Conservation (phyloP, 2,888 invertebrate genomes). For the Lithophane semibrunnea region DNA sequence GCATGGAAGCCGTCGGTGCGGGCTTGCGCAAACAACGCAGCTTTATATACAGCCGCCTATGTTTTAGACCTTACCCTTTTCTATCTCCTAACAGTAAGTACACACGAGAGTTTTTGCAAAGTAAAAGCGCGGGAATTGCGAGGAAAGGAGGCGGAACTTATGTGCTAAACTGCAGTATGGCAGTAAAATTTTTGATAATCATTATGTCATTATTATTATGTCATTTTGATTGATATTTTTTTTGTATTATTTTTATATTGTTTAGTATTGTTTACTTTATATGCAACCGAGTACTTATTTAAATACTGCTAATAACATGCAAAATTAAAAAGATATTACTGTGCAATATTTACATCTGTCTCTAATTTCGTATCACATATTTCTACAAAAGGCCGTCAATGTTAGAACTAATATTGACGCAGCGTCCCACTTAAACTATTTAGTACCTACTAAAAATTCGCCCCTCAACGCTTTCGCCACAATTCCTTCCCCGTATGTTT, state of each 20-base stretch:
- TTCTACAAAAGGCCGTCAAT: not conserved
- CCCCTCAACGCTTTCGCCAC: not conserved
- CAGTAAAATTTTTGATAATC: not conserved
- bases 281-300: not conserved
- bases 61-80: not conserved
- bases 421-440: not conserved
- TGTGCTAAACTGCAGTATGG: not conserved
- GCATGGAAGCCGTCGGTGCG: no score
- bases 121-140: no score
- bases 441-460: not conserved
- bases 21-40: no score
- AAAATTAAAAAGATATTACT: not conserved
- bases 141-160: not conserved
- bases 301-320: not conserved
- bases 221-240: not conserved
- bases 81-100: not conserved
- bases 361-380: not conserved
- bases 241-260: not conserved
- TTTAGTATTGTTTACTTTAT: not conserved
- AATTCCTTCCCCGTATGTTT: slow-evolving; percentile 18
- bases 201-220: no score
- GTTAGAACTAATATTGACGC: not conserved
- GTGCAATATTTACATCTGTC: no score
- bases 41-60: no score
- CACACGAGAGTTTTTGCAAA: not conserved